Evolutionary conservation across 2,113 vertebrate genomes (phyloP), one percentile per base, ranked within the genome.

Genomic region (Oophaga pumilio): DNA sequence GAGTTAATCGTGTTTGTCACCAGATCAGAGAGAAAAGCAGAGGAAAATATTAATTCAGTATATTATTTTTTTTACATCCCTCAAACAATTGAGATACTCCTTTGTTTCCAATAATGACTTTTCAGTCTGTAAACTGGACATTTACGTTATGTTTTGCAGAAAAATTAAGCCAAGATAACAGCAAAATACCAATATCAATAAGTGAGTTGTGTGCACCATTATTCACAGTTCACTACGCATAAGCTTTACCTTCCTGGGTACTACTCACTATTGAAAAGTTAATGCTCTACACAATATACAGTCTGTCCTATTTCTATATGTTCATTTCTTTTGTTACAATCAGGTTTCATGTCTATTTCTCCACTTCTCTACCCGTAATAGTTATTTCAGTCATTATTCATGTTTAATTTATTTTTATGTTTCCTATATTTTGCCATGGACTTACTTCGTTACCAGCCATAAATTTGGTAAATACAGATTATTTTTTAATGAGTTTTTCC

Each of bases 331-430:
- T 59, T 49, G 12, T 77, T 62, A 66, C n/a, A 81, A 64, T 64
- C 59, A 77, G 18, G 12, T 76, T 76, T 62, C n/a, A 24, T n/a
- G 53, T 85, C 49, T 73, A 52, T 73, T 26, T 87, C 60, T 64
- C 57, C 79, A 62, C 79, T 87, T 82, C 49, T 52, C 71, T 83
- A 76, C 69, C 50, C 14, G 64, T 88, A 84, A 77, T 88, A 77
- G 87, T 66, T 76, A 88, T 88, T 84, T 77, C 82, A 57, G 66
- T 82, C 80, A 57, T 88, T 88, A 77, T 84, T 84, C 81, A 83
- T 77, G 87, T 88, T 84, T 88, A 88, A 83, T 88, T 83, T 76
- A 88, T 68, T 88, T 88, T 84, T 84, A 88, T 83, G 80, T 66
- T 52, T 88, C 69, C 52, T 84, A 84, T 84, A 77, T 88, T 88